Conservation (phyloP, 2,113 vertebrate genomes). For the Sialia sialis region DNA sequence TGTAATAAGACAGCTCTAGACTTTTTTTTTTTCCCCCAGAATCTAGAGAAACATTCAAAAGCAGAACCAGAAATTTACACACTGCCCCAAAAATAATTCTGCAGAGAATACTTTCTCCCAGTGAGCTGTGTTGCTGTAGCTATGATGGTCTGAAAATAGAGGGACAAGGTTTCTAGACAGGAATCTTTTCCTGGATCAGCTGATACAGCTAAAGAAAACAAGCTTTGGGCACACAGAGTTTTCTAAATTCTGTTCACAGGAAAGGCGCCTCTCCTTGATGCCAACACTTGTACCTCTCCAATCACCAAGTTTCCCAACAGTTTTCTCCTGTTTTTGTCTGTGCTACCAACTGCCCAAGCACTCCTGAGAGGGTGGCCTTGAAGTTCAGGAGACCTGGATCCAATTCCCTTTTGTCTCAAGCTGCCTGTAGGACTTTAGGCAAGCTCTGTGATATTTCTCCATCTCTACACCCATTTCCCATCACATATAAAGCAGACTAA, state of each 20-base stretch:
- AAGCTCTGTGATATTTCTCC: neutral
- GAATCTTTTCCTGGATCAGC: neutral
- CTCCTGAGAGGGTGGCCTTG: neutral
- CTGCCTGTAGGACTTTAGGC: neutral
- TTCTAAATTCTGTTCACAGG: neutral
- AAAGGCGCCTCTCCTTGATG: neutral
- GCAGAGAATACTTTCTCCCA: neutral
- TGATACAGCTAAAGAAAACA: constrained; percentile 19
- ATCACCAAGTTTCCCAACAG: neutral
- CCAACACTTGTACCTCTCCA: neutral
- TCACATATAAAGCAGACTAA: neutral
- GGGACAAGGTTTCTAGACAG: neutral
- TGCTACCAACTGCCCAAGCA: neutral
- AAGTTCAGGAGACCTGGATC: neutral
- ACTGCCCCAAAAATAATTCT: neutral
- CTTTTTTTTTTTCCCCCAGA: neutral
- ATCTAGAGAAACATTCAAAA: neutral
- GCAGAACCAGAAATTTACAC: neutral
- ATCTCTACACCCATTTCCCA: neutral
- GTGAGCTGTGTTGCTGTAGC: neutral
- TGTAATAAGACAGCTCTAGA: neutral
- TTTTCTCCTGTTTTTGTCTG: neutral
- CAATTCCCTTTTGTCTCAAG: neutral
- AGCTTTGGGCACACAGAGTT: neutral
- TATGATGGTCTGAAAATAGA: neutral